phyloP scores from a whole-genome alignment of 2,888 invertebrate species.

The Parnassius apollo region DNA sequence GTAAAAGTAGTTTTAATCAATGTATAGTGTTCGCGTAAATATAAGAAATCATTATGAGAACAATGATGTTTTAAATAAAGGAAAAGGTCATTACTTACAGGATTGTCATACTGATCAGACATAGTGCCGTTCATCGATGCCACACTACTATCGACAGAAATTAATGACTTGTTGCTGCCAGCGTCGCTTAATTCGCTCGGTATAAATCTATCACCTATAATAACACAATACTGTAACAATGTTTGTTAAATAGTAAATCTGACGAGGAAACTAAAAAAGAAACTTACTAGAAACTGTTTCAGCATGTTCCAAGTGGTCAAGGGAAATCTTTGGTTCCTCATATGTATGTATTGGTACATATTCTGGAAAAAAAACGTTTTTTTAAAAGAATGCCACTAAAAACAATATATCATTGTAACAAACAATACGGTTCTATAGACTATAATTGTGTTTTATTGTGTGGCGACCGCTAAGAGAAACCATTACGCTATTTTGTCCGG shows the following conservation, averaged over 20 bases:
- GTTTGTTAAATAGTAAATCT: neutral
- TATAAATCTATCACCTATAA: constrained; percentile 62
- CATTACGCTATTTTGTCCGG: too few species aligned
- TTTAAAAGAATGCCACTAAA: neutral
- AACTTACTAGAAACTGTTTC: constrained; percentile 71
- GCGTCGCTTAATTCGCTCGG: constrained; percentile 69
- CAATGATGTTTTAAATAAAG: neutral
- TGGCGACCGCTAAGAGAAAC: too few species aligned
- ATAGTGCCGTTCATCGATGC: constrained; percentile 67
- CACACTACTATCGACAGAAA: constrained; percentile 62
- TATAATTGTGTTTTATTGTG: too few species aligned
- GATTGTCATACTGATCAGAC: constrained; percentile 65
- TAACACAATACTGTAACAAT: neutral
- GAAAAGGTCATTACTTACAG: constrained; percentile 45
- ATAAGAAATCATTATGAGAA: too few species aligned
- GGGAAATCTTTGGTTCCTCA: constrained; percentile 67
- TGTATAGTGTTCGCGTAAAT: too few species aligned
- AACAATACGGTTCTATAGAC: too few species aligned
- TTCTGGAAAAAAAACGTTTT: constrained; percentile 45
- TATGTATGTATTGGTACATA: constrained; percentile 67
- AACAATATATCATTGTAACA: too few species aligned
- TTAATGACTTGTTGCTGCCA: constrained; percentile 68
- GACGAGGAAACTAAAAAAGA: neutral
- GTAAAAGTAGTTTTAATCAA: too few species aligned
- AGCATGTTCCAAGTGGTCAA: constrained; percentile 61